phyloP scores from a whole-genome alignment of 2,113 vertebrate species.

The Hippocampus abdominalis region DNA sequence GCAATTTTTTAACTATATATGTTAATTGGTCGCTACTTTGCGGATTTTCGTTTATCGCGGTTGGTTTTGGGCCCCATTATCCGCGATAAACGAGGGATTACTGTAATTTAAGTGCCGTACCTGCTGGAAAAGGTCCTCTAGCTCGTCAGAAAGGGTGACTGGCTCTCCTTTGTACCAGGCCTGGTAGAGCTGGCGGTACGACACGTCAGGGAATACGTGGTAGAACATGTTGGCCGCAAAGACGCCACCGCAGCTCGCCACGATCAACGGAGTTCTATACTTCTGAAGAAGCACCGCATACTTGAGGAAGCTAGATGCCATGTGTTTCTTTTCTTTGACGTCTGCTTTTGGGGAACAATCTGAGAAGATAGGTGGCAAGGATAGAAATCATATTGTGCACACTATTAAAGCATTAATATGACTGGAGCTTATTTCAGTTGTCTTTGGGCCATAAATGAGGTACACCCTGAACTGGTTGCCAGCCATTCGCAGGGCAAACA shows the following conservation, averaged over 20 bases:
- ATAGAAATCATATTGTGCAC: background rate
- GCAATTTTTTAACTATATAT: too few relatives aligned
- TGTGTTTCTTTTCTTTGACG: background rate
- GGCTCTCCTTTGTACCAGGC: slow-evolving; percentile 82
- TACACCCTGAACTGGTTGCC: too few relatives aligned
- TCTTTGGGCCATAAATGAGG: too few relatives aligned
- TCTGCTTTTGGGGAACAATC: slow-evolving; percentile 30
- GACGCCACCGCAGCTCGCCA: slow-evolving; percentile 77
- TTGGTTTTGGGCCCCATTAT: too few relatives aligned
- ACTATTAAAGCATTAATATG: background rate
- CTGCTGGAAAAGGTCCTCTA: slow-evolving; percentile 73
- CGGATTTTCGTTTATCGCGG: too few relatives aligned
- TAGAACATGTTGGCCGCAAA: slow-evolving; percentile 80
- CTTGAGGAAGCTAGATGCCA: slow-evolving; percentile 75
- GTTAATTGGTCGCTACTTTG: too few relatives aligned
- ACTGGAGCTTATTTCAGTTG: too few relatives aligned
- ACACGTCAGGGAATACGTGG: slow-evolving; percentile 78
- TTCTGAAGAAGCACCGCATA: slow-evolving; percentile 75
- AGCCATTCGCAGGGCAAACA: too few relatives aligned
- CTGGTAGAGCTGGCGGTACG: slow-evolving; percentile 79
- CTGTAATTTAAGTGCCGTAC: slow-evolving; percentile 22
- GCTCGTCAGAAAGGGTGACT: slow-evolving; percentile 64
- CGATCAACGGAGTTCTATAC: slow-evolving; percentile 74
- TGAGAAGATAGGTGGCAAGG: slow-evolving; percentile 14
- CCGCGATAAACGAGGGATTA: too few relatives aligned